A percentile compares a stretch with the other conserved stretches of the same genome.
phyloP scores from a whole-genome alignment of 2,113 vertebrate species.

The Chaetops frenatus region DNA sequence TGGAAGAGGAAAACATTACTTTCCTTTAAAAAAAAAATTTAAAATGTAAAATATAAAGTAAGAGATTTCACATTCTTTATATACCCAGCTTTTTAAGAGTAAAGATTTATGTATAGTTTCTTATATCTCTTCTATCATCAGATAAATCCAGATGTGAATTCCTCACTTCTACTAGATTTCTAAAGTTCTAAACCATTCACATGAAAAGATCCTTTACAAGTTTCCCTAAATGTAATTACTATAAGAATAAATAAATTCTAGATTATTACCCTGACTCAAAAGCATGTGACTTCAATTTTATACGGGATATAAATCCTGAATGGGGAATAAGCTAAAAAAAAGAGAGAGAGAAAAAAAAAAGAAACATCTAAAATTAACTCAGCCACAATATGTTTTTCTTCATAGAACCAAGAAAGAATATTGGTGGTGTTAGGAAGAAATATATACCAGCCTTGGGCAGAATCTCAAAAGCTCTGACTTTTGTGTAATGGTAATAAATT shows the following conservation, averaged over 20 bases:
- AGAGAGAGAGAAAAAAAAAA: too few relatives aligned
- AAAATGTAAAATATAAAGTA: background rate
- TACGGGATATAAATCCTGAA: background rate
- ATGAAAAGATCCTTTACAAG: fast-evolving
- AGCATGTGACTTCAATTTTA: background rate
- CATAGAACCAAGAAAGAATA: background rate
- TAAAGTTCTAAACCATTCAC: background rate
- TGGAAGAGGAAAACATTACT: background rate
- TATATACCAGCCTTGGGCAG: background rate
- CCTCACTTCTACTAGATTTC: background rate
- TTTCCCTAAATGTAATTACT: background rate
- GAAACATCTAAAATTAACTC: background rate
- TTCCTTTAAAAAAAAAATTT: background rate
- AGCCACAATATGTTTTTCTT: background rate
- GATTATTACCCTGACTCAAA: background rate
- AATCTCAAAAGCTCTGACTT: background rate
- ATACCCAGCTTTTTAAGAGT: background rate
- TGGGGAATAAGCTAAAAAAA: background rate
- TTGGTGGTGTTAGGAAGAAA: background rate
- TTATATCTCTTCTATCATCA: background rate
- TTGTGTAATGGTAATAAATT: background rate
- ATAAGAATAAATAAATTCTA: background rate
- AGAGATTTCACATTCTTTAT: background rate
- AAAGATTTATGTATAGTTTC: background rate
- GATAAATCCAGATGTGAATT: background rate